phyloP scores from a whole-genome alignment of 1,140 invertebrate genomes.

The Triops longicaudatus region DNA sequence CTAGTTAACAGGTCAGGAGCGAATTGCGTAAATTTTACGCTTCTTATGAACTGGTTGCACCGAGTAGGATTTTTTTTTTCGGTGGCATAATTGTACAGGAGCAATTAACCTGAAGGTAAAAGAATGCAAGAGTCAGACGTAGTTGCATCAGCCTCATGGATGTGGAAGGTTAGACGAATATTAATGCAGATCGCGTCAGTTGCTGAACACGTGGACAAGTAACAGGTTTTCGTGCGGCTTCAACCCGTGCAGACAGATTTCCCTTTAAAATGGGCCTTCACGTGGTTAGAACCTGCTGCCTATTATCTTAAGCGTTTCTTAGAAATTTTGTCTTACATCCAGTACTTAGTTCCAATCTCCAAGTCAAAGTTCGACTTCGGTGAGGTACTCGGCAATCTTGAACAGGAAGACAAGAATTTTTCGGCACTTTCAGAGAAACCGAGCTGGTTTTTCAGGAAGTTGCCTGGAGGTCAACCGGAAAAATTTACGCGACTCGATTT shows the following conservation, averaged over 20 bases:
- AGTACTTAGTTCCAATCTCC: background rate
- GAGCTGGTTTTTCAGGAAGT: background rate
- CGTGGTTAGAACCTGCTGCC: background rate
- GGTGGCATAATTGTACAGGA: too few relatives aligned
- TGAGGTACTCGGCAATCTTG: background rate
- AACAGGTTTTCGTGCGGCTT: background rate
- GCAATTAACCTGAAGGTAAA: too few relatives aligned
- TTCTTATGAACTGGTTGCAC: too few relatives aligned
- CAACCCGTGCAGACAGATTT: background rate
- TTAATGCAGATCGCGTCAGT: background rate
- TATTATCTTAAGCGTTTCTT: background rate
- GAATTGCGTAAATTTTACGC: too few relatives aligned
- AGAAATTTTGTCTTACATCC: background rate
- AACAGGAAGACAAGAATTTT: background rate
- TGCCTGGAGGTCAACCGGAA: conserved; percentile 5
- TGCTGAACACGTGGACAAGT: background rate
- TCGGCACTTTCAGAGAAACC: background rate
- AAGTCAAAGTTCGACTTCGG: too few relatives aligned
- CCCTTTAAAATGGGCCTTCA: background rate
- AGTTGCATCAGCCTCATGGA: background rate
- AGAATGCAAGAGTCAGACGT: background rate
- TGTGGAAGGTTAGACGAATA: background rate
- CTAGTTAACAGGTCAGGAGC: too few relatives aligned
- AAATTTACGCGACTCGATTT: background rate
- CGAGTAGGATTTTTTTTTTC: too few relatives aligned